Conservation (phyloP, 1,140 invertebrate genomes). For the Galendromus occidentalis region DNA sequence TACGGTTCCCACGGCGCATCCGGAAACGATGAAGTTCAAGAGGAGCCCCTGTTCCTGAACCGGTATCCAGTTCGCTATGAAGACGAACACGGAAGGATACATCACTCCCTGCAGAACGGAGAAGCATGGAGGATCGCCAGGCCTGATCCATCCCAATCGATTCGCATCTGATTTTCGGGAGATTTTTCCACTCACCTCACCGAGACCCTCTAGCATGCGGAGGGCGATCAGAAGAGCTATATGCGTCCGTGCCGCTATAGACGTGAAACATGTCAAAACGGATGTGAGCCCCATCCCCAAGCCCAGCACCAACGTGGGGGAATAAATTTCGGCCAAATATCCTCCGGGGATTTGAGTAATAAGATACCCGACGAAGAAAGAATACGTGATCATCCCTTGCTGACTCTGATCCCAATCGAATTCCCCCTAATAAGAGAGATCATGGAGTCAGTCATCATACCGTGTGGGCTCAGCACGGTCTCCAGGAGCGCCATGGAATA, state of each 20-base stretch:
- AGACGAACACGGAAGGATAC: neutral
- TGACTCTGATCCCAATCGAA: constrained; percentile 26
- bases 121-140: no score
- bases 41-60: neutral
- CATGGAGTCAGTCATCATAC: no score
- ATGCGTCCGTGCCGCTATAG: neutral
- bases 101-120: neutral
- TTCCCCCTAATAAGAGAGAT: constrained; percentile 22
- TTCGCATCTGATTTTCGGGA: no score
- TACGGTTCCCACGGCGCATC: neutral
- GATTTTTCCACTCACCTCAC: neutral
- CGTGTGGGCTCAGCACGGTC: no score
- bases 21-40: neutral
- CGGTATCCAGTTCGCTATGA: neutral
- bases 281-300: neutral
- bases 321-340: constrained; percentile 26
- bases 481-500: no score
- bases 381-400: constrained; percentile 26
- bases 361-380: constrained; percentile 31
- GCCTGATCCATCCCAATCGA: no score
- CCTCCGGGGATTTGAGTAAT: constrained; percentile 28
- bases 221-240: neutral
- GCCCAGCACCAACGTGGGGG: constrained; percentile 21
- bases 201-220: neutral
- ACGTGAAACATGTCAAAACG: neutral